Conservation (phyloP, 2,113 vertebrate genomes). For the Mystacornis crossleyi region DNA sequence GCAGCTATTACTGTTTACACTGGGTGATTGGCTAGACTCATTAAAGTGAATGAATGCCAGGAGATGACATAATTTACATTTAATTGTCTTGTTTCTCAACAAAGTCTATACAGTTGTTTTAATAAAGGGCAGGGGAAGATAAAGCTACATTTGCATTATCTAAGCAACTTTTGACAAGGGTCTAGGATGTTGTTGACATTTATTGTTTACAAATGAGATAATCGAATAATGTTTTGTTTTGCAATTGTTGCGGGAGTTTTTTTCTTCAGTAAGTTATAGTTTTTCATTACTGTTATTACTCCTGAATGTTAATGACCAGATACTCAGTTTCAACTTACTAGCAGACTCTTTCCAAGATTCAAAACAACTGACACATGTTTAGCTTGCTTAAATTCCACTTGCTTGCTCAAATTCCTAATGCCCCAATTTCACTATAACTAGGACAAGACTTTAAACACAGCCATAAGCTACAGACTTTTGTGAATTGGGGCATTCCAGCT, state of each 20-base stretch:
- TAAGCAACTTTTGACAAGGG: slow-evolving; percentile 38
- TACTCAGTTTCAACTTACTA: neutral
- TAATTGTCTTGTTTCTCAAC: slow-evolving; percentile 80
- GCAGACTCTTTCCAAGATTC: neutral
- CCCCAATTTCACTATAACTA: neutral
- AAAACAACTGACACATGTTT: neutral
- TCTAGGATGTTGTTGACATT: slow-evolving; percentile 60
- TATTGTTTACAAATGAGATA: slow-evolving; percentile 75
- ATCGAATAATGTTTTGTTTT: slow-evolving; percentile 41
- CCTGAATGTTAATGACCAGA: neutral
- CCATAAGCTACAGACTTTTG: neutral
- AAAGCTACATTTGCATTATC: slow-evolving; percentile 72
- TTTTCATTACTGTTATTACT: neutral
- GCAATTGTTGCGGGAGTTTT: neutral
- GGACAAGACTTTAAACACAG: neutral
- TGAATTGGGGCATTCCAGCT: neutral
- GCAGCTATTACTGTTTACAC: slow-evolving; percentile 29
- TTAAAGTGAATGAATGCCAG: slow-evolving; percentile 62
- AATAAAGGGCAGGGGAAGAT: slow-evolving; percentile 72
- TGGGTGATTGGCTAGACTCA: slow-evolving; percentile 57
- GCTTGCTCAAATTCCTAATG: neutral
- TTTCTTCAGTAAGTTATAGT: neutral
- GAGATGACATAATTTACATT: slow-evolving; percentile 77
- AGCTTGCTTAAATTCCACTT: neutral
- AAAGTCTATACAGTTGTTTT: slow-evolving; percentile 70